These are phyloP conservation scores for Hyles lineata DNA, from an alignment of 2,888 invertebrate species.

Conservation along the genomic window DNA sequence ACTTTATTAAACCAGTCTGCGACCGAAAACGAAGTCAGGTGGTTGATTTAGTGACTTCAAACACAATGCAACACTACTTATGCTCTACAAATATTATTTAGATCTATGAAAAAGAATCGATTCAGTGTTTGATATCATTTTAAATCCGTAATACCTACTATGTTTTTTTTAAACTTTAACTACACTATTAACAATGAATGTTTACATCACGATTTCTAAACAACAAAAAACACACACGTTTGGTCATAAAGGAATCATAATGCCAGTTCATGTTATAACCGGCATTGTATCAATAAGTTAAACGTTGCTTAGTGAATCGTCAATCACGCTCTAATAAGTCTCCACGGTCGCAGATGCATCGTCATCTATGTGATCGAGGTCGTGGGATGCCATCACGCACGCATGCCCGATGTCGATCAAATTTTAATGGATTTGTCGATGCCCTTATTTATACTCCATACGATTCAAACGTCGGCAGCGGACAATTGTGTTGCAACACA, in stretches of 20 bases:
- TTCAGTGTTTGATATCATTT: no score
- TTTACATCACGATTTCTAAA: no score
- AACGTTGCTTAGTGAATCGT: conserved; percentile 30
- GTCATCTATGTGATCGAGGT: conserved; percentile 49
- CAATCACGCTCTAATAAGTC: conserved; percentile 43
- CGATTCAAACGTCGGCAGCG: conserved; percentile 47
- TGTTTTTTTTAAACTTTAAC: no score
- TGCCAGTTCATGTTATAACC: not conserved
- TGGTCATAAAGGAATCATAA: not conserved
- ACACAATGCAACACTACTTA: no score
- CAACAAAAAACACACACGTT: not conserved
- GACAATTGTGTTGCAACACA: conserved; percentile 50
- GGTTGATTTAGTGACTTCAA: no score
- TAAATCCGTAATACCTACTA: no score
- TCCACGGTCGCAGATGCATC: conserved; percentile 48
- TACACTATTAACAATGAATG: no score
- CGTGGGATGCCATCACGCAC: conserved; percentile 64
- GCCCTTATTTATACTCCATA: conserved; percentile 51
- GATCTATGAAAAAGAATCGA: no score
- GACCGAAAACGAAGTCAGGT: no score
- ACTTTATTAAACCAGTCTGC: not conserved
- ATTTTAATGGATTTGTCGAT: conserved; percentile 63
- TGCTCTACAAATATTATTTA: no score
- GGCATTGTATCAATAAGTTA: conserved; percentile 13
- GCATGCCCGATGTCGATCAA: conserved; percentile 58